Evolutionary conservation across 2,797 vertebrate genomes (phyloP).

Genomic region (Eptatretus atami): DNA sequence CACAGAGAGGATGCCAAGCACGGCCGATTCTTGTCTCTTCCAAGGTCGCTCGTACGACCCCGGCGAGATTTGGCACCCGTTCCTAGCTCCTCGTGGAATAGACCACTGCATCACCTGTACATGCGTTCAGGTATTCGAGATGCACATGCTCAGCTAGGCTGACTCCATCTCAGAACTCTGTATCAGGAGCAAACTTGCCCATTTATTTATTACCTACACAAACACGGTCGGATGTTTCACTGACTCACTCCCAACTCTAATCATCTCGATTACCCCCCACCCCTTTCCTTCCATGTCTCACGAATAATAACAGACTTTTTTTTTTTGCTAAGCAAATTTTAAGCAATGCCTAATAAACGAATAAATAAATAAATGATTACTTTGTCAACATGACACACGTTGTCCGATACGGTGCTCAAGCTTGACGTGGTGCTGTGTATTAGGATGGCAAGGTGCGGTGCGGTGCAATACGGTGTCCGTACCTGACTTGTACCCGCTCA

Average conservation of each 20-base stretch:
- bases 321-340: no score
- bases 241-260: no score
- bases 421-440: background rate
- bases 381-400: no score
- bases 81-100: constrained; percentile 51
- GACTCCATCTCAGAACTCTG: background rate
- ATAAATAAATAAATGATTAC: no score
- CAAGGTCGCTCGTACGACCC: constrained; percentile 44
- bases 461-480: background rate
- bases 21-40: constrained; percentile 24
- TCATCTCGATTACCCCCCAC: no score
- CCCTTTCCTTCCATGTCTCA: no score
- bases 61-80: constrained; percentile 77
- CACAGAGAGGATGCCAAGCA: no score
- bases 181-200: background rate
- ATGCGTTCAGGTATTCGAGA: constrained; percentile 30
- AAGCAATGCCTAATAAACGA: no score
- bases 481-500: background rate
- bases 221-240: no score
- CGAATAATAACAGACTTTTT: no score
- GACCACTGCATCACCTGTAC: constrained; percentile 64
- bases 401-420: no score
- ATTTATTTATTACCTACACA: background rate
- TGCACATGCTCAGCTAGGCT: no score
- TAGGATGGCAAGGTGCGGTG: background rate